Percentiles rank a stretch among this genome's conserved stretches.
phyloP scores from a whole-genome alignment of 1,140 invertebrate genomes.

The Drosophila guanche region DNA sequence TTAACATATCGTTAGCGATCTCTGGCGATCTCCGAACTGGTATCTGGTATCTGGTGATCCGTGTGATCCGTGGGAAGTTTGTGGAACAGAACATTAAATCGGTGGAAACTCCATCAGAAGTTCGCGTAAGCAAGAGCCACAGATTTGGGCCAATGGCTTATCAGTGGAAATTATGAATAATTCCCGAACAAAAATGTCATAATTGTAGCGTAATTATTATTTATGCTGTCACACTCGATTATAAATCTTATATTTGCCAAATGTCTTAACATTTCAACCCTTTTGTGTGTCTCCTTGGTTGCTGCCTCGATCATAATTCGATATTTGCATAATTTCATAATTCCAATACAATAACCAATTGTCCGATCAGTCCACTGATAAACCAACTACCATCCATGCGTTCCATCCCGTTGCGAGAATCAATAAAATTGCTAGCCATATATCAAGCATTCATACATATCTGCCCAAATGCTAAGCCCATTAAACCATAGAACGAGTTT shows the following conservation, averaged over 20 bases:
- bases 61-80: constrained; percentile 78
- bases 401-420: constrained; percentile 34
- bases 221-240: constrained; percentile 72
- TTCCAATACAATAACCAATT: constrained; percentile 66
- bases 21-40: constrained; percentile 17
- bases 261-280: constrained; percentile 65
- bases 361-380: constrained; percentile 51
- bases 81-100: constrained; percentile 7
- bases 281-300: constrained; percentile 10
- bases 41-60: constrained; percentile 14
- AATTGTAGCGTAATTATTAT: constrained; percentile 79
- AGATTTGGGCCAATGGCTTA: constrained; percentile 47
- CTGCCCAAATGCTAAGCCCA: constrained; percentile 22
- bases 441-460: constrained; percentile 38
- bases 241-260: constrained; percentile 70
- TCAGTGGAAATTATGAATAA: constrained; percentile 26
- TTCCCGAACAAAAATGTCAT: constrained; percentile 50
- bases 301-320: constrained; percentile 48
- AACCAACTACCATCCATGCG: constrained; percentile 1
- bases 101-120: constrained; percentile 61
- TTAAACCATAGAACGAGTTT: constrained; percentile 59
- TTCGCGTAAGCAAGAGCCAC: background rate
- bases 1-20: constrained; percentile 74
- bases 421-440: constrained; percentile 58
- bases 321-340: constrained; percentile 80